Evolutionary conservation across 1,140 invertebrate species (phyloP).

Genomic region (Probaryconus sp.): DNA sequence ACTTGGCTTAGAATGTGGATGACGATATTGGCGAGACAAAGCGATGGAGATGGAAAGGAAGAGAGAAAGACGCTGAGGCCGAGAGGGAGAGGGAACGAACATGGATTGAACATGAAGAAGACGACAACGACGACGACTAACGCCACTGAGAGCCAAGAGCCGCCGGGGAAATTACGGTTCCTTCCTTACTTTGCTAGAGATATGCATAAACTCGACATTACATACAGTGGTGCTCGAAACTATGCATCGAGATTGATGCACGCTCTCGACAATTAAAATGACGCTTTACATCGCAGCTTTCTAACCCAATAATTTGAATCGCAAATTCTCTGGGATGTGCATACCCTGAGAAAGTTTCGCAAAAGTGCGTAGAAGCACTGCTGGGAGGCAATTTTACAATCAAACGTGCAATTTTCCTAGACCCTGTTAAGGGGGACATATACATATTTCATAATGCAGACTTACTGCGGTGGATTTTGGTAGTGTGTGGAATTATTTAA

Average conservation of each 20-base stretch:
- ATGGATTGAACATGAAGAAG: slow-evolving; percentile 54
- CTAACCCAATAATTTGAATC: slow-evolving; percentile 4
- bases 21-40: slow-evolving; percentile 44
- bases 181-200: slow-evolving; percentile 72
- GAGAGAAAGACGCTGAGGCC: slow-evolving; percentile 10
- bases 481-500: too few species aligned
- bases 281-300: slow-evolving; percentile 3
- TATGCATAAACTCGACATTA: slow-evolving; percentile 77
- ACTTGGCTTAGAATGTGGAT: slow-evolving; percentile 54
- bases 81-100: slow-evolving; percentile 37
- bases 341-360: not conserved
- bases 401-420: too few species aligned
- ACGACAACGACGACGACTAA: slow-evolving; percentile 69
- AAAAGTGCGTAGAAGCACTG: not conserved
- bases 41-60: slow-evolving; percentile 28
- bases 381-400: not conserved
- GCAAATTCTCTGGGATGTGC: too few species aligned
- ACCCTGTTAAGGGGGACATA: too few species aligned
- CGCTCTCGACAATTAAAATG: slow-evolving; percentile 21
- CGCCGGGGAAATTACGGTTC: slow-evolving; percentile 77
- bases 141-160: slow-evolving; percentile 72
- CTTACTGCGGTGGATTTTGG: too few species aligned
- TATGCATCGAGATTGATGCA: slow-evolving; percentile 32
- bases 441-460: slow-evolving; percentile 6
- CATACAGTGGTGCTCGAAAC: slow-evolving; percentile 67